These are phyloP conservation scores for Nothoprocta pentlandii DNA, from an alignment of 2,113 vertebrate species.

Conservation along the genomic window DNA sequence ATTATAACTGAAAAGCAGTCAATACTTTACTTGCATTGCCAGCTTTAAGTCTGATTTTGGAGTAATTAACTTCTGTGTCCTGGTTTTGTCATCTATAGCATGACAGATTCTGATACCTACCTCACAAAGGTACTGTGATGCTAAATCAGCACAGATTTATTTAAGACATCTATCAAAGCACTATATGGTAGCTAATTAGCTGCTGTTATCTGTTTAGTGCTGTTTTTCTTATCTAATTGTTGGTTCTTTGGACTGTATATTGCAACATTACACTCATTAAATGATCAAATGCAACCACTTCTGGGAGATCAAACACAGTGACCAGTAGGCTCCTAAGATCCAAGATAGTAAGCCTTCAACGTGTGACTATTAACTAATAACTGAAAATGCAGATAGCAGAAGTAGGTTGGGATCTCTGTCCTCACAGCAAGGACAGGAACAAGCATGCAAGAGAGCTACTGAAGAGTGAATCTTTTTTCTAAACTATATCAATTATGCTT, in stretches of 20 bases:
- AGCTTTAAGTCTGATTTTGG: not conserved
- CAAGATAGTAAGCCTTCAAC: not conserved
- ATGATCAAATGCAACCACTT: not conserved
- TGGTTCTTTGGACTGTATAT: not conserved
- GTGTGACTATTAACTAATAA: not conserved
- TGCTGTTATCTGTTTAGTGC: not conserved
- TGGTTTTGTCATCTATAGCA: not conserved
- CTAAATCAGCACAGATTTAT: conserved; percentile 1
- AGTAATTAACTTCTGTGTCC: not conserved
- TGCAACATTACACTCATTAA: not conserved
- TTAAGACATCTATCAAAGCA: not conserved
- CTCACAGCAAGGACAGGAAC: not conserved
- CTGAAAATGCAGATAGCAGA: not conserved
- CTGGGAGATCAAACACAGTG: not conserved
- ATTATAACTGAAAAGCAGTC: not conserved
- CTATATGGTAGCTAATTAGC: not conserved
- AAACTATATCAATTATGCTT: not conserved
- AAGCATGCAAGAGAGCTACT: not conserved
- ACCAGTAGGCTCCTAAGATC: not conserved
- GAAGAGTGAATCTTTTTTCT: not conserved
- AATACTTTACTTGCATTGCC: not conserved
- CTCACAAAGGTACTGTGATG: not conserved
- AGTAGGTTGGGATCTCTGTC: not conserved
- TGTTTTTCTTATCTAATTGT: not conserved
- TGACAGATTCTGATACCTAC: not conserved